Percentiles rank a stretch among this genome's conserved stretches.
Evolutionary conservation across 2,113 vertebrate genomes (phyloP).

Genomic region (Rhipidura dahli): DNA sequence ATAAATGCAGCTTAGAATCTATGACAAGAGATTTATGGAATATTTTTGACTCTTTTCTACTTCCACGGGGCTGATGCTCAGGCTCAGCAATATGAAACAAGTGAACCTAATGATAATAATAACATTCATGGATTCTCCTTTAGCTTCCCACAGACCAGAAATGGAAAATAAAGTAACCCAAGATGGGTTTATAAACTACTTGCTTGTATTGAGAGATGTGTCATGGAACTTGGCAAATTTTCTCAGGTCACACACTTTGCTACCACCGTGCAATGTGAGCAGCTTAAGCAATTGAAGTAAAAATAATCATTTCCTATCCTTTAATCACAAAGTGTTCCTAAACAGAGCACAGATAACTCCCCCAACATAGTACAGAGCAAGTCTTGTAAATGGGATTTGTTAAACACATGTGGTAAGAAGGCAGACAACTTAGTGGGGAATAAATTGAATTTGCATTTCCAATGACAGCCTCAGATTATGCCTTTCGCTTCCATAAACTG

Average conservation of each 20-base stretch:
- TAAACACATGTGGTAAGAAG: neutral
- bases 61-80: neutral
- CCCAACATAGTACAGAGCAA: neutral
- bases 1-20: neutral
- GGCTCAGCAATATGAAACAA: neutral
- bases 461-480: neutral
- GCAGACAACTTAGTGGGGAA: neutral
- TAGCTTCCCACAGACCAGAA: conserved; percentile 36
- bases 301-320: conserved; percentile 18
- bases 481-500: neutral
- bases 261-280: neutral
- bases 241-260: conserved; percentile 10
- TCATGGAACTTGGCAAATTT: conserved; percentile 57
- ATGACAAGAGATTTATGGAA: neutral
- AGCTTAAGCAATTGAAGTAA: neutral
- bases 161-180: conserved; percentile 19
- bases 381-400: neutral
- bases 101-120: neutral
- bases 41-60: neutral
- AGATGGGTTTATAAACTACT: neutral
- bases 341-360: neutral
- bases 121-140: neutral
- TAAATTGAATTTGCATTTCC: neutral
- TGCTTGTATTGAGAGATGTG: conserved; percentile 16
- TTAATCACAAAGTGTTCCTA: neutral